phyloP scores from a whole-genome alignment of 1,140 invertebrate species.

The Lysiphlebus fabarum region DNA sequence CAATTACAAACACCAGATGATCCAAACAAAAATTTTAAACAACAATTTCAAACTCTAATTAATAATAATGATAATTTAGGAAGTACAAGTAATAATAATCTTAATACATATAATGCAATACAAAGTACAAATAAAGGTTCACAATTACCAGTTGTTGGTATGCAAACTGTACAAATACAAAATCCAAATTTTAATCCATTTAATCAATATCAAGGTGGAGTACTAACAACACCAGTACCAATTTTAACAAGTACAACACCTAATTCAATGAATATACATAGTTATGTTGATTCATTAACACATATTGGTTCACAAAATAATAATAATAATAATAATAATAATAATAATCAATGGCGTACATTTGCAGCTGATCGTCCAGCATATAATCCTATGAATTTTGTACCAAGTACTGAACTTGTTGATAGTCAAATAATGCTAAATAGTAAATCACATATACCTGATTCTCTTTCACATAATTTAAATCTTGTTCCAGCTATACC shows the following conservation, averaged over 20 bases:
- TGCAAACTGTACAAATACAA: conserved; percentile 47
- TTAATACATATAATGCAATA: conserved; percentile 33
- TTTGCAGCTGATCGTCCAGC: conserved; percentile 15
- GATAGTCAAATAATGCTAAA: conserved; percentile 46
- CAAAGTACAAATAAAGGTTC: conserved; percentile 30
- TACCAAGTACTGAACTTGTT: conserved; percentile 46
- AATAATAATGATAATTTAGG: conserved; percentile 31
- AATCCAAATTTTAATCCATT: conserved; percentile 45
- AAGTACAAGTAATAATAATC: conserved; percentile 38
- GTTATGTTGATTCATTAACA: conserved; percentile 40
- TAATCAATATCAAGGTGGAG: conserved; percentile 38
- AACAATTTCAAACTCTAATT: conserved; percentile 27
- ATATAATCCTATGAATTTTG: conserved; percentile 51
- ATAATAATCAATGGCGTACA: conserved; percentile 5
- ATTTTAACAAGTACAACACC: conserved; percentile 34
- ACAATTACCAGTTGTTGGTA: conserved; percentile 43
- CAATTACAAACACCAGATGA: conserved; percentile 36
- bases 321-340: conserved; percentile 5
- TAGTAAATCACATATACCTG: conserved; percentile 31
- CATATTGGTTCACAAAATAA: conserved; percentile 38
- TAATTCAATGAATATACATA: conserved; percentile 32
- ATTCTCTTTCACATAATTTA: conserved; percentile 37
- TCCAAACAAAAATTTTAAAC: conserved; percentile 21
- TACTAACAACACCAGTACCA: conserved; percentile 49
- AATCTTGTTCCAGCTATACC: conserved; percentile 44